These are phyloP conservation scores for Philhelius pedissequus DNA, from an alignment of 2,888 invertebrate genomes.

Conservation along the genomic window DNA sequence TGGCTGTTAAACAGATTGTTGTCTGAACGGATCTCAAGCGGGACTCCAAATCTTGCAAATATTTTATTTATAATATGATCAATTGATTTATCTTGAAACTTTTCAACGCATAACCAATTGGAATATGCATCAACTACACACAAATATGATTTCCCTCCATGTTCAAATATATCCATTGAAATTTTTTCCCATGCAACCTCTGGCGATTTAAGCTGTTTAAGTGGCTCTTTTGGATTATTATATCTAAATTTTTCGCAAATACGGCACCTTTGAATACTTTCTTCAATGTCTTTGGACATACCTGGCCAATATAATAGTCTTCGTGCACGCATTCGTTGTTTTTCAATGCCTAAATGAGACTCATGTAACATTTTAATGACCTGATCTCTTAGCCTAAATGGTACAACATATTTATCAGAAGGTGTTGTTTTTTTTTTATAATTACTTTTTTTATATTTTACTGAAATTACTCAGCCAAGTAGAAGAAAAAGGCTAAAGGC, in stretches of 20 bases:
- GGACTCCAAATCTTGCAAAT: conserved; percentile 26
- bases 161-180: conserved; percentile 64
- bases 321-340: conserved; percentile 71
- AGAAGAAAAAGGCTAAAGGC: too few relatives aligned
- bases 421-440: too few relatives aligned
- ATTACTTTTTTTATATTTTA: too few relatives aligned
- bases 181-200: conserved; percentile 66
- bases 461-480: too few relatives aligned
- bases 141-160: conserved; percentile 42
- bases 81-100: conserved; percentile 17
- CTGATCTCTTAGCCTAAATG: conserved; percentile 54
- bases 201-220: conserved; percentile 57
- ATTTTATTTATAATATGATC: conserved; percentile 13
- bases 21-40: conserved; percentile 11
- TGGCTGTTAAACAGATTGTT: conserved; percentile 9
- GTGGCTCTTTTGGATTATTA: conserved; percentile 65
- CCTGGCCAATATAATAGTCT: conserved; percentile 73
- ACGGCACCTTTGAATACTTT: conserved; percentile 49
- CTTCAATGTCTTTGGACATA: conserved; percentile 71
- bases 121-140: conserved; percentile 46
- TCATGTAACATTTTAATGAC: conserved; percentile 71
- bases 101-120: conserved; percentile 18
- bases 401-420: conserved; percentile 65
- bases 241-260: conserved; percentile 57
- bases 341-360: conserved; percentile 72